Percentiles rank a stretch among this genome's conserved stretches.
Conservation (phyloP, 2,113 vertebrate genomes). For the Dromaius novaehollandiae region DNA sequence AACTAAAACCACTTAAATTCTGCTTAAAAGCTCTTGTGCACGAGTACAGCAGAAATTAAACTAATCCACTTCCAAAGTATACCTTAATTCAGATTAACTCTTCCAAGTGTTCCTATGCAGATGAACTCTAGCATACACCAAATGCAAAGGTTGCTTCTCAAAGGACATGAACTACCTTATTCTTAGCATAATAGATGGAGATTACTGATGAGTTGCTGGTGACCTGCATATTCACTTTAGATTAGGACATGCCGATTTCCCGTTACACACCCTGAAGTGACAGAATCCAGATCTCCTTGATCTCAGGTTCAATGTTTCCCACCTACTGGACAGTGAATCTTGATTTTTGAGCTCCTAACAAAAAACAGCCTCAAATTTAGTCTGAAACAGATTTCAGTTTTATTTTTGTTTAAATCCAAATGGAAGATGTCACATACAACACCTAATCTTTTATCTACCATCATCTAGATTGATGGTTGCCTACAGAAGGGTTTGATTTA, state of each 20-base stretch:
- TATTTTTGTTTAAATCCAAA: not conserved
- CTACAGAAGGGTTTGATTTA: not conserved
- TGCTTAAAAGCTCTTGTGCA: not conserved
- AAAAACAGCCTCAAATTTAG: not conserved
- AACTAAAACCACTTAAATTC: slow-evolving; percentile 39
- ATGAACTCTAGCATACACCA: not conserved
- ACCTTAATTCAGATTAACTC: slow-evolving; percentile 25
- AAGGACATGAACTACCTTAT: not conserved
- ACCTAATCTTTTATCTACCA: not conserved
- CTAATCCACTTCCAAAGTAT: not conserved
- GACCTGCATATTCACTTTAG: not conserved
- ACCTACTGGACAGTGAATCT: not conserved
- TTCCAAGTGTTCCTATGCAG: not conserved
- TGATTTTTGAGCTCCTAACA: not conserved
- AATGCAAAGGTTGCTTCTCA: not conserved
- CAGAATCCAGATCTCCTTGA: not conserved
- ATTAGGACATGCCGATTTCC: not conserved
- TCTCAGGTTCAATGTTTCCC: not conserved
- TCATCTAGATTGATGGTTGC: not conserved
- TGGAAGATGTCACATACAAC: not conserved
- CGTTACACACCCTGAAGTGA: not conserved
- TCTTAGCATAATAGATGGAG: not conserved
- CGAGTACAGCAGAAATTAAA: not conserved
- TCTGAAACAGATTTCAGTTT: not conserved
- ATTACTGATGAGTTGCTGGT: not conserved